phyloP scores from a whole-genome alignment of 2,888 invertebrate species.

The Nymphalis c-album region DNA sequence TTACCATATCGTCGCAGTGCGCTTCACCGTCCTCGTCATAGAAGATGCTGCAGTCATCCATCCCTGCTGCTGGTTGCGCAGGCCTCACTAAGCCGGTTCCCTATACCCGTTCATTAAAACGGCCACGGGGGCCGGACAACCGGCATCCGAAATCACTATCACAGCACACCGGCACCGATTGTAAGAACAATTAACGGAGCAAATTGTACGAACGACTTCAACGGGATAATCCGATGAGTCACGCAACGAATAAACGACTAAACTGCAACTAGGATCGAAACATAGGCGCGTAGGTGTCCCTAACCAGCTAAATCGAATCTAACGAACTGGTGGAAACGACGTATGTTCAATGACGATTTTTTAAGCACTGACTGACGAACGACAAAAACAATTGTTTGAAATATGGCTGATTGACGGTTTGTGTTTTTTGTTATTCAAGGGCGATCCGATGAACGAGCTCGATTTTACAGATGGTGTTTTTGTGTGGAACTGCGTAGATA shows the following conservation, averaged over 20 bases:
- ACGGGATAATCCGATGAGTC: conserved; percentile 75
- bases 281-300: conserved; percentile 75
- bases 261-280: conserved; percentile 50
- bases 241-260: conserved; percentile 62
- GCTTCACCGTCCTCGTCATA: conserved; percentile 80
- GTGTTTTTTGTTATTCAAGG: conserved; percentile 60
- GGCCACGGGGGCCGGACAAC: conserved; percentile 66
- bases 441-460: conserved; percentile 55
- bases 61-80: conserved; percentile 62
- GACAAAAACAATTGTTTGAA: conserved; percentile 40
- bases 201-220: conserved; percentile 58
- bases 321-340: conserved; percentile 39
- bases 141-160: conserved; percentile 74
- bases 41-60: conserved; percentile 79
- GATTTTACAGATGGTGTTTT: conserved; percentile 63
- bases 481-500: conserved; percentile 75
- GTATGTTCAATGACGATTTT: conserved; percentile 48
- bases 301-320: conserved; percentile 52
- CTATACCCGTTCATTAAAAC: conserved; percentile 76
- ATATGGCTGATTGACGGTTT: conserved; percentile 37
- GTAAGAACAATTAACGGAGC: conserved; percentile 52
- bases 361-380: conserved; percentile 47
- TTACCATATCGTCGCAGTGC: conserved; percentile 80
- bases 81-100: conserved; percentile 61
- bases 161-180: conserved; percentile 53